Percentiles rank a stretch among this genome's conserved stretches.
Conservation (phyloP, 2,888 invertebrate genomes). For the Lutraria lutraria region DNA sequence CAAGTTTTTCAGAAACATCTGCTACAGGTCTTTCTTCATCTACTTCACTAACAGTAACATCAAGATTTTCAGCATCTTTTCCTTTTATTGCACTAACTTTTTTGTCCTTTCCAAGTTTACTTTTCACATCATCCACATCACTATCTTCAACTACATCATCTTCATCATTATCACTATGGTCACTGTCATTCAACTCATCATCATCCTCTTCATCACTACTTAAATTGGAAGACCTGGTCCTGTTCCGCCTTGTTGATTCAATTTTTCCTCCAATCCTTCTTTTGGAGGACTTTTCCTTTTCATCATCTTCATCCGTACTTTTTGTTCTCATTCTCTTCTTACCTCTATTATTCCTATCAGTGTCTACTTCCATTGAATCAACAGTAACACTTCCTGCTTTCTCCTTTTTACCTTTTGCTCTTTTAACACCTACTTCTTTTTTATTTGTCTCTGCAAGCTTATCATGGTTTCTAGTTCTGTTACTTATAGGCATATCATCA, state of each 20-base stretch:
- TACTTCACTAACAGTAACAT: slow-evolving; percentile 30
- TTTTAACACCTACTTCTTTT: slow-evolving; percentile 1
- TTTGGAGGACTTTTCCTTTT: neutral
- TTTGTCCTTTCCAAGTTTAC: slow-evolving; percentile 44
- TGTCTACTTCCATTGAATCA: neutral
- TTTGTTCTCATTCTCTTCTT: slow-evolving; percentile 36
- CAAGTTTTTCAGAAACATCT: slow-evolving; percentile 16
- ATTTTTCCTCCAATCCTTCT: neutral
- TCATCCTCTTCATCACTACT: slow-evolving; percentile 22
- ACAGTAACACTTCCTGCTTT: neutral
- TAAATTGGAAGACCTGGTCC: slow-evolving; percentile 38
- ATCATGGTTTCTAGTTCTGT: slow-evolving; percentile 51
- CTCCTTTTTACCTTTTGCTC: neutral
- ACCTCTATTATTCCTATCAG: neutral
- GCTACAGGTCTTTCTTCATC: neutral
- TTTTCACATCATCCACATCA: slow-evolving; percentile 29
- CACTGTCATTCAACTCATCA: neutral
- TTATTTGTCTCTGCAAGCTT: slow-evolving; percentile 67
- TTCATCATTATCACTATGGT: neutral
- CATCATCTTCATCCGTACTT: slow-evolving; percentile 31
- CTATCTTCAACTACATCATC: slow-evolving; percentile 50
- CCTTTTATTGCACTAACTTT: slow-evolving; percentile 57
- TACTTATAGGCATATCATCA: slow-evolving; percentile 79
- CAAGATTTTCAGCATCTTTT: slow-evolving; percentile 58
- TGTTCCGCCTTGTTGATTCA: slow-evolving; percentile 1